phyloP scores from a whole-genome alignment of 2,113 vertebrate species.

The Regulus satrapa region DNA sequence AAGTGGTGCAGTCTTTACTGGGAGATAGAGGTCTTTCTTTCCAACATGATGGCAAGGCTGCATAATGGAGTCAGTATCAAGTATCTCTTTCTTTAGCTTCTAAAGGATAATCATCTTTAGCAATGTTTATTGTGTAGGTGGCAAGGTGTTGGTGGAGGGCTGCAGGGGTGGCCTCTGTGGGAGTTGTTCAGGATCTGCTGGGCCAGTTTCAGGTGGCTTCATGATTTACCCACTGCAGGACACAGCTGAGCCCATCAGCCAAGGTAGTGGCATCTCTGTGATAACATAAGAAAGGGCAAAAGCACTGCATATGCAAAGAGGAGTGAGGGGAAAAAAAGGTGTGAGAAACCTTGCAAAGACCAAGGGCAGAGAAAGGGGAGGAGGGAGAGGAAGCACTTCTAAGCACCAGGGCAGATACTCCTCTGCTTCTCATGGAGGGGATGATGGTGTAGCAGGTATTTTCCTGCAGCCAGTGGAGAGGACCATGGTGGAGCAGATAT shows the following conservation, averaged over 20 bases:
- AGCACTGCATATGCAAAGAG: neutral
- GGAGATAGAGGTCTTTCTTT: neutral
- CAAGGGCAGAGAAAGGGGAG: neutral
- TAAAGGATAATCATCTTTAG: neutral
- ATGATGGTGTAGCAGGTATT: neutral
- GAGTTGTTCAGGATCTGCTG: neutral
- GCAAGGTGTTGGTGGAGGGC: neutral
- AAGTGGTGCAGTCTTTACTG: neutral
- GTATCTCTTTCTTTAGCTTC: neutral
- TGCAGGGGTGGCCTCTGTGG: neutral
- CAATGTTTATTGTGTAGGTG: neutral
- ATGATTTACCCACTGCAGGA: neutral
- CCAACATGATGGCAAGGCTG: neutral
- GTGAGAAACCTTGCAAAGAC: neutral
- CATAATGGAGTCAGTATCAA: neutral
- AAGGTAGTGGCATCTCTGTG: neutral
- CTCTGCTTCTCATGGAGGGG: neutral
- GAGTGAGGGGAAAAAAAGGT: neutral
- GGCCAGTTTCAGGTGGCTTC: neutral
- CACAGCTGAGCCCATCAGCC: neutral
- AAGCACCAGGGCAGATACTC: neutral
- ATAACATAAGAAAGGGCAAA: neutral
- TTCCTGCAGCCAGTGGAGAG: neutral
- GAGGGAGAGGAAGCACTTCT: neutral
- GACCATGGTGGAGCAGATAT: rapidly evolving